These are phyloP conservation scores for Ptychoptera contaminata DNA, from an alignment of 2,888 invertebrate species.

Conservation along the genomic window DNA sequence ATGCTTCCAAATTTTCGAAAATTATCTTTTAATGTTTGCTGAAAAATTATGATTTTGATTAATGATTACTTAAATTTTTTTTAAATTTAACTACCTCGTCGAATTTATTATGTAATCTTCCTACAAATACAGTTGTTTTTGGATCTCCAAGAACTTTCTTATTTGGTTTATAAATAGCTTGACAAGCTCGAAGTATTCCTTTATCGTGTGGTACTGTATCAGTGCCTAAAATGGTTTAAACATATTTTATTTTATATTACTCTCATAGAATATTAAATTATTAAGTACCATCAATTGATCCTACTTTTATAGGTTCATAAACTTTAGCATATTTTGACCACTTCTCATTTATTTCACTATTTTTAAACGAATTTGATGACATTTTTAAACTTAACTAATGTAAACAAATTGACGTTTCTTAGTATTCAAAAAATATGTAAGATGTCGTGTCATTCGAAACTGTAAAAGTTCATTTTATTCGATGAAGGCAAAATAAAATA, in stretches of 20 bases:
- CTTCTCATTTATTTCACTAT: constrained; percentile 12
- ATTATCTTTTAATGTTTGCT: constrained; percentile 37
- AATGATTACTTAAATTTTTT: neutral
- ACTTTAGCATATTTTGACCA: constrained; percentile 40
- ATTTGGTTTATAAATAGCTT: constrained; percentile 48
- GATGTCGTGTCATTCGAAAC: no score
- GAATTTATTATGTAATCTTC: constrained; percentile 50
- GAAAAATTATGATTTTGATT: constrained; percentile 9
- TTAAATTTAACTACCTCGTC: constrained; percentile 32
- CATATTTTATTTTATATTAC: neutral
- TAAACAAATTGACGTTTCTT: no score
- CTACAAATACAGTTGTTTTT: constrained; percentile 57
- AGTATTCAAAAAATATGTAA: no score
- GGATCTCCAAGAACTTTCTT: constrained; percentile 51
- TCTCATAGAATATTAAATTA: neutral
- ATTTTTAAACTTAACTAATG: no score
- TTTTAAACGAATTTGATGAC: no score
- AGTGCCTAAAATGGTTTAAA: constrained; percentile 34
- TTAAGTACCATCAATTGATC: constrained; percentile 61
- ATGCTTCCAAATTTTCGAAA: constrained; percentile 52
- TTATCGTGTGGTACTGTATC: constrained; percentile 69
- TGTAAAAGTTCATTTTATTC: no score
- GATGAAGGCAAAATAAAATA: no score
- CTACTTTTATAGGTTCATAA: constrained; percentile 68
- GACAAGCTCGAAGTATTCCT: constrained; percentile 53